Conservation (phyloP, 2,888 invertebrate genomes). For the Tachina grossa region DNA sequence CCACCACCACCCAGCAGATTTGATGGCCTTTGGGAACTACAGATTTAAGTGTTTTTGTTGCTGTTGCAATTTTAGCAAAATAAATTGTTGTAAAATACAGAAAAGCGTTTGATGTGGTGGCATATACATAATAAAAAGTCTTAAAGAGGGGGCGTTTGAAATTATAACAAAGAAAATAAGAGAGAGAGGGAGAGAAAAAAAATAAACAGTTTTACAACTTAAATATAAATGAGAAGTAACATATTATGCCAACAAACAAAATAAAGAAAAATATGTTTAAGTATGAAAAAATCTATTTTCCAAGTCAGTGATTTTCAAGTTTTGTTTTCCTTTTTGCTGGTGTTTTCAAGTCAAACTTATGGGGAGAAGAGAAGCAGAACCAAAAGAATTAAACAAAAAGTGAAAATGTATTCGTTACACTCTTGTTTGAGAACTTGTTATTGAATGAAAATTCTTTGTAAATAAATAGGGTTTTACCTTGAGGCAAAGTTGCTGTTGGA, state of each 20-base stretch:
- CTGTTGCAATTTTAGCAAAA: slow-evolving; percentile 8
- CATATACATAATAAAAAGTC: slow-evolving; percentile 16
- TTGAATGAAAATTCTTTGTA: slow-evolving; percentile 1
- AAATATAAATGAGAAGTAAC: slow-evolving; percentile 33
- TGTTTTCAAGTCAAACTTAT: neutral
- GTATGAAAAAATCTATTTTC: slow-evolving; percentile 41
- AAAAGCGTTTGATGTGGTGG: slow-evolving; percentile 8
- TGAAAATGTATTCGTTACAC: slow-evolving; percentile 68
- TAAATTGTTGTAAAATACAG: slow-evolving; percentile 6
- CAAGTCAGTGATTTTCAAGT: slow-evolving; percentile 52
- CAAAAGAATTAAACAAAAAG: slow-evolving; percentile 12
- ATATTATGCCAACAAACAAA: slow-evolving; percentile 44
- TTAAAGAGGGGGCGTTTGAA: no score
- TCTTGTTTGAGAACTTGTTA: slow-evolving; percentile 57
- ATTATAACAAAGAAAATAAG: slow-evolving; percentile 6
- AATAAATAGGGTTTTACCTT: no score
- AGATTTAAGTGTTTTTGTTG: slow-evolving; percentile 22
- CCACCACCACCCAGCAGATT: slow-evolving; percentile 1
- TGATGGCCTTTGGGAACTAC: neutral
- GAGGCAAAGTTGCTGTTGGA: no score
- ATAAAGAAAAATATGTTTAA: slow-evolving; percentile 21
- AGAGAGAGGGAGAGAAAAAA: slow-evolving; percentile 18
- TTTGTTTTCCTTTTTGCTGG: slow-evolving; percentile 24
- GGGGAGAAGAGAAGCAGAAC: neutral
- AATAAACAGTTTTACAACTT: slow-evolving; percentile 41